Percentiles rank a stretch among this genome's conserved stretches.
These are phyloP conservation scores for Leucophenga montana DNA, from an alignment of 2,888 invertebrate species.

Conservation along the genomic window DNA sequence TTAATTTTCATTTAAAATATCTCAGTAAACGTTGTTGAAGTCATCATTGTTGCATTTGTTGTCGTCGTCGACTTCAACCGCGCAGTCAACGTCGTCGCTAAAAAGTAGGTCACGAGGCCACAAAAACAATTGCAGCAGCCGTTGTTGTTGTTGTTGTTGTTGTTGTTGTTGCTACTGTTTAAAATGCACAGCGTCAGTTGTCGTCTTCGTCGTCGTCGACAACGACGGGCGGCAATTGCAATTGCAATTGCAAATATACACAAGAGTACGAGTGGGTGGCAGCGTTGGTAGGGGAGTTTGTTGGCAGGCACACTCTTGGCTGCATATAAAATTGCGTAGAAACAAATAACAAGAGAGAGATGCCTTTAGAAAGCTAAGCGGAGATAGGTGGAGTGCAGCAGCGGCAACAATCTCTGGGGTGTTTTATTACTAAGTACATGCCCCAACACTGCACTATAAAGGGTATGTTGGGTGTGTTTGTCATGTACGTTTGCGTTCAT, in stretches of 20 bases:
- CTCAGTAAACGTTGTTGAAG: neutral
- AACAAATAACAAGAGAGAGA: neutral
- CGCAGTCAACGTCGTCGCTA: slow-evolving; percentile 49
- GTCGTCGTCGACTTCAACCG: neutral
- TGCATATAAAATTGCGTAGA: slow-evolving; percentile 6
- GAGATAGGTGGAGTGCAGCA: neutral
- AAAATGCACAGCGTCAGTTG: slow-evolving; percentile 47
- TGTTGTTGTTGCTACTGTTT: slow-evolving; percentile 37
- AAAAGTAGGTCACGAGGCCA: slow-evolving; percentile 68
- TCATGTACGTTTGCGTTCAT: neutral
- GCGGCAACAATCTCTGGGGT: neutral
- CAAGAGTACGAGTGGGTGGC: neutral
- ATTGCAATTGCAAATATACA: no score
- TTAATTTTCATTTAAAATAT: neutral
- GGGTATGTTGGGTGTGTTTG: neutral
- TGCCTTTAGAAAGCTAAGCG: neutral
- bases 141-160: no score
- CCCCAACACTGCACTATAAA: neutral
- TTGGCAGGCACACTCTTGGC: neutral
- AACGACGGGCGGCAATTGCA: neutral
- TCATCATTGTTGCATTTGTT: no score
- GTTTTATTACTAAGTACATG: neutral
- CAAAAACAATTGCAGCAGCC: slow-evolving; percentile 55
- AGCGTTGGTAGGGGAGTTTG: no score
- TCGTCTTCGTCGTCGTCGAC: neutral